These are phyloP conservation scores for Drosophila athabasca DNA, from an alignment of 1,140 invertebrate species.

Conservation along the genomic window DNA sequence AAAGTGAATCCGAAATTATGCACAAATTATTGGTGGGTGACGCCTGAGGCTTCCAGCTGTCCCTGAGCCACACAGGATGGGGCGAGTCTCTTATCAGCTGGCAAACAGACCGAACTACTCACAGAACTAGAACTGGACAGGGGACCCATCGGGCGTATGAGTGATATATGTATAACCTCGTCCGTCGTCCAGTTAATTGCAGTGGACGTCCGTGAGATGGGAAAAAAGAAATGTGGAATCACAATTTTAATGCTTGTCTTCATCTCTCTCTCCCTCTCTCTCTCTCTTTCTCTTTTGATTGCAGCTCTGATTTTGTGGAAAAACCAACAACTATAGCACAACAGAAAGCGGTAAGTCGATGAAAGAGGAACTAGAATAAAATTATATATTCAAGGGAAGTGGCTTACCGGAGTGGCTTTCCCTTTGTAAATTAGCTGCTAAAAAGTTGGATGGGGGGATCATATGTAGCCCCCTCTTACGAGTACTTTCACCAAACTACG, in stretches of 20 bases:
- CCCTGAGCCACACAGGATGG: neutral
- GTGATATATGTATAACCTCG: slow-evolving; percentile 30
- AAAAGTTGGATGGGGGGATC: no score
- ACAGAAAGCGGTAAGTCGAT: neutral
- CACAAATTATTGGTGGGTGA: slow-evolving; percentile 19
- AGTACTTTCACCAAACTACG: no score
- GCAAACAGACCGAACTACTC: slow-evolving; percentile 7
- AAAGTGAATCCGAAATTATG: slow-evolving; percentile 55
- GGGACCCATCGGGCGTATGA: slow-evolving; percentile 27
- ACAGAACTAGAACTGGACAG: no score
- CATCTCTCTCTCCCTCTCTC: no score
- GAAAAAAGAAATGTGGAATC: slow-evolving; percentile 1
- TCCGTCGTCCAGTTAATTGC: slow-evolving; percentile 3
- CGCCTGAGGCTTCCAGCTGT: neutral
- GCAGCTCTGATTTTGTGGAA: slow-evolving; percentile 8
- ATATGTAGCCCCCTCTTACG: no score
- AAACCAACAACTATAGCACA: no score
- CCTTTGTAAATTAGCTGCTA: no score
- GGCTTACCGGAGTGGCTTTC: no score
- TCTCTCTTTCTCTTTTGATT: slow-evolving; percentile 2
- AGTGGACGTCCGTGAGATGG: no score
- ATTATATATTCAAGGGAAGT: no score
- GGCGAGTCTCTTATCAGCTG: slow-evolving; percentile 31
- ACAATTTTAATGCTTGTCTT: neutral
- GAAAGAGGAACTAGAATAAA: neutral